Evolutionary conservation across 2,888 invertebrate genomes (phyloP), one percentile per base, ranked within the genome.

Genomic region (Leptopilina syphax): DNA sequence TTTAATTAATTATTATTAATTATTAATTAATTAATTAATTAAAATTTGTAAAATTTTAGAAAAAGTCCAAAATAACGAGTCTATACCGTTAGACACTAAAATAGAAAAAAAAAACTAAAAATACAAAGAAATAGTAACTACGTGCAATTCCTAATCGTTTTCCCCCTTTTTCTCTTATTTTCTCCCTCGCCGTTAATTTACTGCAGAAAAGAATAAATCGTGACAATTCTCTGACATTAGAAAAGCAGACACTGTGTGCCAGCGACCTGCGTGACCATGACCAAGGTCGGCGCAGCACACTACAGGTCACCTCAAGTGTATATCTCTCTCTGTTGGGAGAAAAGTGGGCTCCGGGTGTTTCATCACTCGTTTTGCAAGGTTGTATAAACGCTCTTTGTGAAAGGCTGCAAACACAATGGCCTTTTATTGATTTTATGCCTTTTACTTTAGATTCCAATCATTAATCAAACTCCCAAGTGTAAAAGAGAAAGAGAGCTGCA

Each of bases 251-350:
- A 47, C 50, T 50, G 18, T 67, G 47, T 67, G 67, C 67, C 67
- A 67, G 67, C 67, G 67, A 67, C 67, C 67, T 67, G 67, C 67
- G 67, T 67, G 67, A 47, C 47, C 67, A 67, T 67, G 67, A 67
- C 67, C 67, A 67, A 67, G 67, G 67, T 67, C 67, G 67, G 67
- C 67, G 67, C 67, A 67, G 67, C 67, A 67, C 67, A 47, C 44
- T 67, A 67, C 67, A 47, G 47, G 10, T 67, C 67, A 67, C 66
- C 13, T 67, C 47, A 67, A 67, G 44, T 34, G 34, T 67, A 67
- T 47, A 67, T 44, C 47, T 44, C 47, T 44, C 47, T 44, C 47
- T 47, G 18, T 67, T 44, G 47, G 67, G 47, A 67, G 67, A 67
- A 67, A 67, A 67, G 67, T 67, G 67, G 67, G 67, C 34, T 67